Evolutionary conservation across 2,888 invertebrate genomes (phyloP), one percentile per base, ranked within the genome.

Genomic region (Apoderus coryli): DNA sequence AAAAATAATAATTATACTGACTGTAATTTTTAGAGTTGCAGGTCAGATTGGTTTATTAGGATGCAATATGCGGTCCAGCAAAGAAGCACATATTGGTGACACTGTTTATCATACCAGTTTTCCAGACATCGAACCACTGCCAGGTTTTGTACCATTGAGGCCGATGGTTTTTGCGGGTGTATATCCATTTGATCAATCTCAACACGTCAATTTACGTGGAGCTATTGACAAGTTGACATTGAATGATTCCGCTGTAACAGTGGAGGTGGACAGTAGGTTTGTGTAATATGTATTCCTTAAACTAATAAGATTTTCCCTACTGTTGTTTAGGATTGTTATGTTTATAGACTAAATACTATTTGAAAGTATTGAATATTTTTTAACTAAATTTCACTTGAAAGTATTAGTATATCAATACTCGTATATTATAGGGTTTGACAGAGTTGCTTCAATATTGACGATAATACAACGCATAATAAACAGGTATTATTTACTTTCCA

Each of bases 41-140:
- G 96, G 96, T 2, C 95, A 96, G 67, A 90, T 95, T 41, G 93
- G 93, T 4, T 77, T 86, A 52, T 59, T 96, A 35, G 74, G 73
- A 3, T 81, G 82, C 45, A 80, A 77, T 44, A 84, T 89, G 73
- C 65, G 75, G 37, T 68, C 70, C 22, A 70, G 73, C 22, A 65
- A 68, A 40, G 82, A 85, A 52, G 75, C 80, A 2, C 56, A 64
- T 33, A 72, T 86, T 32, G 86, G 86, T 1, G 86, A 85, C 47
- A 85, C 85, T 1, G 56, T 82, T 23, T n/a, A n/a, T n/a, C 64
- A 71, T 50, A 53, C 66, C 11, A 66, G 67, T 42, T 59, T 60
- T 30, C 43, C 51, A 4, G 49, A 57, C 1, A 68, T 77, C 1
- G 65, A 71, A 39, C 60, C 73, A 2, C 52, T 80, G 29, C 61